These are phyloP conservation scores for Pollicipes pollicipes DNA, from an alignment of 1,140 invertebrate genomes.

Conservation along the genomic window DNA sequence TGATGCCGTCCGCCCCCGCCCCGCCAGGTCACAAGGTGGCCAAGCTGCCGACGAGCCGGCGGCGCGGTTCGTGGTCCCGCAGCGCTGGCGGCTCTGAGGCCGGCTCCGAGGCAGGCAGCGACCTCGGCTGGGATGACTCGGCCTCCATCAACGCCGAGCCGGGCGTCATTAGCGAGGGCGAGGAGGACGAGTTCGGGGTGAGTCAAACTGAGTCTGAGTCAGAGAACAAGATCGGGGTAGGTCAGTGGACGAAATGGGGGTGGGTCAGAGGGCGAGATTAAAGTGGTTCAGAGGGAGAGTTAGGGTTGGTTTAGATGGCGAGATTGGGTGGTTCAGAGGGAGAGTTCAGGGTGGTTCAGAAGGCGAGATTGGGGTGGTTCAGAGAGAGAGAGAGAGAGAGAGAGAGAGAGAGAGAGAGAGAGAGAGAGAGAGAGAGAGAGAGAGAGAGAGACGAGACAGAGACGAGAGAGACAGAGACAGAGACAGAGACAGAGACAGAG, in stretches of 20 bases:
- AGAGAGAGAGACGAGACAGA: slow-evolving; percentile 10
- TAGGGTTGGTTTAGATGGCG: too few species aligned
- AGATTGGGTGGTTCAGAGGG: too few species aligned
- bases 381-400: slow-evolving; percentile 24
- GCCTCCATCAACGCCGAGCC: slow-evolving; percentile 44
- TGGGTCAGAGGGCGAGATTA: too few species aligned
- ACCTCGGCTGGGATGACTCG: slow-evolving; percentile 13
- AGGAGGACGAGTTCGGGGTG: slow-evolving; percentile 59
- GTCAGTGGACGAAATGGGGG: too few species aligned
- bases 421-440: slow-evolving; percentile 11
- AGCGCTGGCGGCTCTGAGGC: not conserved
- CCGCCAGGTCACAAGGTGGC: too few species aligned
- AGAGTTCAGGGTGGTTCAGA: too few species aligned
- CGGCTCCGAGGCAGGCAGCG: not conserved
- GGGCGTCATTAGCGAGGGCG: slow-evolving; percentile 74
- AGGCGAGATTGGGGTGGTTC: too few species aligned
- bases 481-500: slow-evolving; percentile 21
- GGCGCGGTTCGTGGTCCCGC: not conserved
- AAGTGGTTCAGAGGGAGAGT: too few species aligned
- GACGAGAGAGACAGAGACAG: slow-evolving; percentile 28
- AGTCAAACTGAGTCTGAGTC: too few species aligned
- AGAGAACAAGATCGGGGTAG: too few species aligned
- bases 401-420: slow-evolving; percentile 14
- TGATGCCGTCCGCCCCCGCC: too few species aligned
- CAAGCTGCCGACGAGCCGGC: too few species aligned